Base-by-base conservation (phyloP, 2,113 vertebrate species). In the Oryzias melastigma region DNA sequence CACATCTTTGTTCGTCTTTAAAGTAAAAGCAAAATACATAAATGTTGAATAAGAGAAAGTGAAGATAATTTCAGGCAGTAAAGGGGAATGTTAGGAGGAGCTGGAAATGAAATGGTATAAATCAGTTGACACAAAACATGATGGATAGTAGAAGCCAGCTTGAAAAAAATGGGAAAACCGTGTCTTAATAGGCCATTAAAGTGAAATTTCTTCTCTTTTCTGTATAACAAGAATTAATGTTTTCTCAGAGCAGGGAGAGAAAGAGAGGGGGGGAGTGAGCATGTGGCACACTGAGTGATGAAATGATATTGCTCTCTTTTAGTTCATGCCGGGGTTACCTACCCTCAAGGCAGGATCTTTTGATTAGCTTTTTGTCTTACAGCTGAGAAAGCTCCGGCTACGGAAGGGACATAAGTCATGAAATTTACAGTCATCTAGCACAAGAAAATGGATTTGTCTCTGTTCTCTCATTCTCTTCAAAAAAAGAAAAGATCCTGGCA, bases 271-370 rank as follows among this genome's bases (percentile, higher is more conserved):
- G 67, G 74, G 77, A 59, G 47, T 52, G 52, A 88, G 89, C 87
- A 88, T 87, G 87, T 88, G 78, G 83, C 81, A 82, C 58, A 59
- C 58, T 72, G 78, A 79, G 87, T 88, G 92, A 94, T 94, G 91
- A 93, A 92, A 90, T 88, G 92, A 90, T 93, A 92, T 92, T 93
- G 92, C 91, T 84, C 83, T 86, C 72, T 82, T 87, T 92, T 90
- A 92, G 93, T 93, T 95, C 94, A 93, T 73, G 58, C 75, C 78
- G 83, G 89, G 92, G 91, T 93, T 93, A 93, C 84, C 89, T 87
- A 88, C 65, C 92, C 91, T 72, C 80, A 85, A 90, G 92, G 92
- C 86, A 92, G 58, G 74, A 86, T 80, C 82, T 86, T 93, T 92
- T 94, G 92, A 93, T 92, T 90, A 91, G 89, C 90, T 93, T 92